Evolutionary conservation across 1,140 invertebrate genomes (phyloP), one percentile per base, ranked within the genome.

Genomic region (Drosophila punjabiensis): DNA sequence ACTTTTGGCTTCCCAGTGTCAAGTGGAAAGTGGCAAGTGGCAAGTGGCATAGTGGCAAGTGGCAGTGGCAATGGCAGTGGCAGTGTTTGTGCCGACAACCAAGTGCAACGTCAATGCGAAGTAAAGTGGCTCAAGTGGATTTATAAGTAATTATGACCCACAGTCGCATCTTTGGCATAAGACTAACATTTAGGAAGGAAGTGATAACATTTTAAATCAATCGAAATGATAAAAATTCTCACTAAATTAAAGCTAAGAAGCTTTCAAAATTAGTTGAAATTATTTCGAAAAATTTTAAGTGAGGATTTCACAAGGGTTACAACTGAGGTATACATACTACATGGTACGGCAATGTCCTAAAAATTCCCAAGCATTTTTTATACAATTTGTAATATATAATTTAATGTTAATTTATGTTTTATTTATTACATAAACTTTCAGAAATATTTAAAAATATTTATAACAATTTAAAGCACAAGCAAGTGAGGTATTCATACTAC

Each of bases 1-100:
- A 71, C 76, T 79, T 79, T 79, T 79, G 76, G 76, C 77, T 79
- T 79, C 48, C 37, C 67, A 64, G 66, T 79, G 76, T 79, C 77
- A 79, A 79, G 75, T 71, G 75, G 66, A 33, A 62, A 56, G 52
- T 60, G 47, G 39, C 59, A 41, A 70, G 35, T 48, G 30, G 48
- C 37, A 64, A 47, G 56, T 50, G 5, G 52, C 16, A 32, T 30
- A 74, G 32, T 45, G 41, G 37, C 39, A 61, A 53, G 48, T 56
- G 4, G 43, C n/a, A 35, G 33, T 35, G 47, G 45, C 43, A 58
- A 45, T 14, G 43, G 63, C 45, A 61, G 39, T 18, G 39, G 8
- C 16, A 35, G 56, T 55, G 52, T 55, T 28, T 70, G 47, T 73
- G 45, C 70, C 52, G 70, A 35, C 70, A 73, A 33, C 56, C 43